phyloP scores from a whole-genome alignment of 2,888 invertebrate species.

The Gortyna flavago region DNA sequence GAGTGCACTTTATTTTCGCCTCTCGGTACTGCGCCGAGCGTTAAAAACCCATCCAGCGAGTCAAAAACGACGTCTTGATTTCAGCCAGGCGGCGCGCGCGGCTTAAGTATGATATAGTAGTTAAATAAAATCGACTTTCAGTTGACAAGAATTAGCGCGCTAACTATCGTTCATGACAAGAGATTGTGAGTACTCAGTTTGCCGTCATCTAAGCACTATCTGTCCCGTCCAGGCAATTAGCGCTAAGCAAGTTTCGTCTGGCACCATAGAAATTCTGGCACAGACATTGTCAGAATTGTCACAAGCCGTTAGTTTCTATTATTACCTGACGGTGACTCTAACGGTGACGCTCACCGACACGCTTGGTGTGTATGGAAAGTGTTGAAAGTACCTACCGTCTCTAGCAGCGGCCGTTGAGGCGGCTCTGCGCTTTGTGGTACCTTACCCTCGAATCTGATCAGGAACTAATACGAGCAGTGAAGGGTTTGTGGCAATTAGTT shows the following conservation, averaged over 20 bases:
- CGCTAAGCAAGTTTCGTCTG: neutral
- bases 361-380: neutral
- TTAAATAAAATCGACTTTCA: neutral
- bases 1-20: neutral
- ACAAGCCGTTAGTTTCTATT: neutral
- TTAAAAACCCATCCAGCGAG: neutral
- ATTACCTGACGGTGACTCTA: neutral
- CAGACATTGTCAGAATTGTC: neutral
- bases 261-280: neutral
- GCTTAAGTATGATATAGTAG: neutral
- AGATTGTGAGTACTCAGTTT: neutral
- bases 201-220: neutral
- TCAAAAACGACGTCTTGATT: neutral
- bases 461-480: slow-evolving; percentile 30
- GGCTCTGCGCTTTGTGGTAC: neutral
- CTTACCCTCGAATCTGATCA: slow-evolving; percentile 36
- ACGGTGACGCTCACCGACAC: neutral
- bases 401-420: too few species aligned
- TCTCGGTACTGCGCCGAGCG: neutral
- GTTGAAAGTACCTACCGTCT: neutral
- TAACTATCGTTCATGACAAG: neutral
- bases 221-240: neutral
- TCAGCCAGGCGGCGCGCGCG: neutral
- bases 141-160: neutral
- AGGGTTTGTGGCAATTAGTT: slow-evolving; percentile 23